Conservation (phyloP, 2,113 vertebrate species). For the Megaceryle maxima region DNA sequence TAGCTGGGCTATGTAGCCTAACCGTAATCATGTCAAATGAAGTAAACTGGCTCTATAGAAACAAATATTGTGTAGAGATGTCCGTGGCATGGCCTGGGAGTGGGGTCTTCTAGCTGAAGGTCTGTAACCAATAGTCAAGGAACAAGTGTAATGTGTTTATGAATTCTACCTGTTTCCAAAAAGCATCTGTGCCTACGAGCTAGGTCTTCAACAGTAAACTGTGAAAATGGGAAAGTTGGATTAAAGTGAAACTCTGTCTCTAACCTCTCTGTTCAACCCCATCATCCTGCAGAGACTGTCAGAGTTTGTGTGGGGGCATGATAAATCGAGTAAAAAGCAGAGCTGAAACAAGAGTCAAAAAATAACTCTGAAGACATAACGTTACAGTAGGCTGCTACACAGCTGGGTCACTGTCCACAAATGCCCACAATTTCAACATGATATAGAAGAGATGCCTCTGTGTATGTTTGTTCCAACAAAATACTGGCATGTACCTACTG, state of each 20-base stretch:
- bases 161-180: not conserved
- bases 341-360: not conserved
- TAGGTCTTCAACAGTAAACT: not conserved
- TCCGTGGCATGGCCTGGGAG: not conserved
- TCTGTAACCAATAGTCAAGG: not conserved
- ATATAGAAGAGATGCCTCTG: not conserved
- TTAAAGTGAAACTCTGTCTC: not conserved
- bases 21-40: accelerated
- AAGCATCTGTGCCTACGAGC: not conserved
- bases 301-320: not conserved
- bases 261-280: not conserved
- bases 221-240: not conserved
- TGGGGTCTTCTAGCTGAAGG: not conserved
- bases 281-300: not conserved
- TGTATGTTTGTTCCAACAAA: not conserved
- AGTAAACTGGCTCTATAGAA: not conserved
- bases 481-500: not conserved
- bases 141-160: not conserved
- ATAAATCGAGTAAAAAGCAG: not conserved
- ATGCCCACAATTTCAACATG: not conserved
- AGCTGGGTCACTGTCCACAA: not conserved
- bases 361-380: not conserved
- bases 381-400: not conserved
- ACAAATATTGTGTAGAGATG: not conserved
- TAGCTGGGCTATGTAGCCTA: not conserved